Evolutionary conservation across 1,140 invertebrate species (phyloP).

Genomic region (Ceratitis capitata): DNA sequence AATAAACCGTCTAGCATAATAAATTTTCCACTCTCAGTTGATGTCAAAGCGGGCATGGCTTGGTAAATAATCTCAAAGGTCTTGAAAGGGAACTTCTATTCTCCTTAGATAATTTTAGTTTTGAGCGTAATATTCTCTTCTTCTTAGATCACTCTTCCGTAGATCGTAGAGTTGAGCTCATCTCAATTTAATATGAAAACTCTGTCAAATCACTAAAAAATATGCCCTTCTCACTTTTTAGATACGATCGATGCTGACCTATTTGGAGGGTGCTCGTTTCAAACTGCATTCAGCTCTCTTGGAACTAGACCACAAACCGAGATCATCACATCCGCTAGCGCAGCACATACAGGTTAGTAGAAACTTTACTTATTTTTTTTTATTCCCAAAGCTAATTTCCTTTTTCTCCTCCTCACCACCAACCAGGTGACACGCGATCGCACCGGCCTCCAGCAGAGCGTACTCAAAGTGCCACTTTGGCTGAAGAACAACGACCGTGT

Average conservation of each 20-base stretch:
- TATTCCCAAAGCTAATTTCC: not conserved
- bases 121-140: too few relatives aligned
- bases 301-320: slow-evolving; percentile 80
- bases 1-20: too few relatives aligned
- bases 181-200: too few relatives aligned
- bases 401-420: not conserved
- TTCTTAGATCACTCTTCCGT: too few relatives aligned
- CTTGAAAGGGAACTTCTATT: too few relatives aligned
- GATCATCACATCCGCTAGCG: slow-evolving; percentile 81
- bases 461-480: slow-evolving; percentile 87
- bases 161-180: too few relatives aligned
- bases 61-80: too few relatives aligned
- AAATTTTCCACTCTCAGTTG: too few relatives aligned
- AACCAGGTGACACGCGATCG: slow-evolving; percentile 84
- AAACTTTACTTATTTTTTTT: not conserved
- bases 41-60: too few relatives aligned
- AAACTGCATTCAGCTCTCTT: slow-evolving; percentile 85
- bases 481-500: slow-evolving; percentile 72
- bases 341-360: slow-evolving; percentile 75
- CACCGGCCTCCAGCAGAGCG: slow-evolving; percentile 86
- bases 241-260: slow-evolving; percentile 92
- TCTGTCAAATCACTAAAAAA: too few relatives aligned
- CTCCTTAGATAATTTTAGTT: too few relatives aligned
- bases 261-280: slow-evolving; percentile 87
- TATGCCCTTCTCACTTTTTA: slow-evolving; percentile 66